These are phyloP conservation scores for Amphipoea oculea DNA, from an alignment of 2,888 invertebrate species.

Conservation along the genomic window DNA sequence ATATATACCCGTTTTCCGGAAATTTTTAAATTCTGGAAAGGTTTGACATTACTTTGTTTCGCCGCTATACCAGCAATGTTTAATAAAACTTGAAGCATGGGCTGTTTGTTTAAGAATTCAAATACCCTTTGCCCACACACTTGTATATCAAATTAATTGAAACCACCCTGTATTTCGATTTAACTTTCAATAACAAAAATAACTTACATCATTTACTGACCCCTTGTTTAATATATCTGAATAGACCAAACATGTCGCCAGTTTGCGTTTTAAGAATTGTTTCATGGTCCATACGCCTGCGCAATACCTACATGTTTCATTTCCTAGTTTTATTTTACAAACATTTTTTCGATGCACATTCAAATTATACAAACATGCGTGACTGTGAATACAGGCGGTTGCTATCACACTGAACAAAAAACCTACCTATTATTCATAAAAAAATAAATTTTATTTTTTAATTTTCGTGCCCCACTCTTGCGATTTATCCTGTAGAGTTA, in stretches of 20 bases:
- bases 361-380: conserved; percentile 2
- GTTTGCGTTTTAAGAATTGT: conserved; percentile 56
- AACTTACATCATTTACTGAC: conserved; percentile 35
- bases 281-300: conserved; percentile 51
- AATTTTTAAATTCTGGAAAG: conserved; percentile 18
- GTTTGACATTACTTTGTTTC: conserved; percentile 42
- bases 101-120: conserved; percentile 62
- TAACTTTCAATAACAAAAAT: conserved; percentile 58
- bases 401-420: neutral
- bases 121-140: conserved; percentile 56
- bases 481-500: neutral
- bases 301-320: conserved; percentile 31
- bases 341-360: conserved; percentile 13
- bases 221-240: conserved; percentile 38
- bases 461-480: too few species aligned
- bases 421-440: neutral
- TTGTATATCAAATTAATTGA: conserved; percentile 67
- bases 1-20: neutral
- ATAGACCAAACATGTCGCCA: conserved; percentile 62
- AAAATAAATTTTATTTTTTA: neutral
- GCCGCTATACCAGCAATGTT: conserved; percentile 33
- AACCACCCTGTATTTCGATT: conserved; percentile 82
- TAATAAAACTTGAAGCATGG: conserved; percentile 66
- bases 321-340: conserved; percentile 3
- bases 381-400: conserved; percentile 34